Base-by-base conservation (phyloP, 2,797 vertebrate species). In the Liasis olivaceus region DNA sequence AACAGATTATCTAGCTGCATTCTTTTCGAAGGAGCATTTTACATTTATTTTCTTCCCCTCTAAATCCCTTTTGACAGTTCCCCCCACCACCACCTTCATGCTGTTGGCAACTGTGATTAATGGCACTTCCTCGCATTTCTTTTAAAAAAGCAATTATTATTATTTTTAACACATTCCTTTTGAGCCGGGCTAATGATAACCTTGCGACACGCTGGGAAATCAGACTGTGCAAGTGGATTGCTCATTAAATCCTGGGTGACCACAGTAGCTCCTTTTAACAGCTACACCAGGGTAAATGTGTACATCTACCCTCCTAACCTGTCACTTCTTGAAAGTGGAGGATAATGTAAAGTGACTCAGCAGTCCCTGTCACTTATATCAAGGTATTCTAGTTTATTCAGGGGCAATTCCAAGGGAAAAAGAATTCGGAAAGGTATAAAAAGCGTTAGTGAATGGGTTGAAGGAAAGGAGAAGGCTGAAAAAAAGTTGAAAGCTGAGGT, bases 21-120 rank as follows among this genome's bases (percentile, higher is more conserved):
- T 51, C 86, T 93, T 24, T 54, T 95, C 93, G 56, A 69, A 93
- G 22, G 56, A 81, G 22, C 0, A 56, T 72, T 63, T 91, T 89
- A 14, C n/a, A 92, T 85, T 89, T 58, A 87, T 36, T 12, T 90
- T 85, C 90, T 14, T 63, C 94, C 12, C 64, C 51, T 58, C 63
- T 92, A 90, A 90, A 96, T 96, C 36, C 96, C 95, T 96, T 96
- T 94, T 96, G 95, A 95, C 94, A 96, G 86, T 87, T 54, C 94
- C 13, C 17, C 20, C 8, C 17, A 1, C 72, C 93, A 62, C 90
- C 84, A 72, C 58, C 13, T 93, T 64, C 13, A 1, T 4, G 5
- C 2, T 31, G 94, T 94, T 95, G 91, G 95, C 90, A 93, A 14
- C 58, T 54, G 86, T 87, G 0, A 8, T 20, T 92, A 93, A 91